Evolutionary conservation across 2,797 vertebrate genomes (phyloP), one percentile per base, ranked within the genome.

Genomic region (Enoplosus armatus): DNA sequence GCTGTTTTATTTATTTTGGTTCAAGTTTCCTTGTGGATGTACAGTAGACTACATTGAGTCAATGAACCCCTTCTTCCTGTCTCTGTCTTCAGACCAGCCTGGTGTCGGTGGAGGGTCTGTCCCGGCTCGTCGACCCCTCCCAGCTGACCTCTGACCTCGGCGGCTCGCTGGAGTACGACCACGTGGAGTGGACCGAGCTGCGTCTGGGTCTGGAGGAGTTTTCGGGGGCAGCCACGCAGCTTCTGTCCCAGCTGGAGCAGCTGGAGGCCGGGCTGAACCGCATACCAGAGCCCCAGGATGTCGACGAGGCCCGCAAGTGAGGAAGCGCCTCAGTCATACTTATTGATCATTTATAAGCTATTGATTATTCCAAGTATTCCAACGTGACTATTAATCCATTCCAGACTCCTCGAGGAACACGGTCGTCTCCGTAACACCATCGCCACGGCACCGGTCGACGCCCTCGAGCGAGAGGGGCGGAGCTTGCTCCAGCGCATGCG

Each of bases 131-230:
- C 27, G 98, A 99, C 91, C 97, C 97, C 9, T 99, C 98, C 39
- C 98, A 99, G 93, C 93, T 99, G 91, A 99, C 98, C 0, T 95
- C 97, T 47, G 98, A 99, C 88, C 98, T 99, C 2, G 97, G 98
- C 0, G 98, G 98, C 47, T 97, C 98, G 0, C 75, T 99, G 95
- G 98, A 99, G 95, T 99, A 99, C 43, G 97, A 99, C 93, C 98
- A 99, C 0, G 98, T 99, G 62, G 98, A 99, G 87, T 99, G 98
- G 98, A 98, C 99, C 4, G 98, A 99, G 86, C 92, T 99, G 73
- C 96, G 98, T 0, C 96, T 98, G 73, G 98, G 98, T 16, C 91
- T 99, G 92, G 98, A 99, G 94, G 98, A 99, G 90, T 99, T 99
- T 90, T 98, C 97, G 3, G 97, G 97, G 69, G 97, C 97, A 0